phyloP scores from a whole-genome alignment of 1,140 invertebrate genomes.

The Melipona quadrifasciata region DNA sequence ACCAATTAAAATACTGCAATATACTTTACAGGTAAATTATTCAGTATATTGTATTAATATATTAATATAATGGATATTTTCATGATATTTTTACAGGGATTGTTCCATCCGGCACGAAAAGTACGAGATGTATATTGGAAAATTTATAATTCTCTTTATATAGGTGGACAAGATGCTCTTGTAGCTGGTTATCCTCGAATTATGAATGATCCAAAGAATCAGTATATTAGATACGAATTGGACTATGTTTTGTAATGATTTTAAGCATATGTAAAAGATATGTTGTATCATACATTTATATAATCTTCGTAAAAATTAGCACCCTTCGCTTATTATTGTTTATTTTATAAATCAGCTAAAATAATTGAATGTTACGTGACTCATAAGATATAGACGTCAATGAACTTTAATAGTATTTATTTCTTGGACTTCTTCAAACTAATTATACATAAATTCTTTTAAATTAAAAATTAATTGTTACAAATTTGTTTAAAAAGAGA shows the following conservation, averaged over 20 bases:
- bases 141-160: constrained; percentile 99
- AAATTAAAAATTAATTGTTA: constrained; percentile 25
- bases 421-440: constrained; percentile 30
- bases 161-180: constrained; percentile 98
- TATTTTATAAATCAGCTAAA: constrained; percentile 15
- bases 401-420: constrained; percentile 35
- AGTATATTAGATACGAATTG: constrained; percentile 97
- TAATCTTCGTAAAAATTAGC: constrained; percentile 45
- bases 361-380: constrained; percentile 20
- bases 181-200: constrained; percentile 99
- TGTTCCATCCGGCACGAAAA: constrained; percentile 99
- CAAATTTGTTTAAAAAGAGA: constrained; percentile 2
- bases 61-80: not conserved
- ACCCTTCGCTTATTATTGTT: constrained; percentile 47
- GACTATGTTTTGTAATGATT: constrained; percentile 94
- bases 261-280: constrained; percentile 31
- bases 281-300: constrained; percentile 53
- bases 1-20: constrained; percentile 97
- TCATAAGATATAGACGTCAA: not conserved
- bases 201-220: constrained; percentile 97
- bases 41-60: constrained; percentile 35
- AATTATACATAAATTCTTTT: constrained; percentile 25
- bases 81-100: constrained; percentile 85
- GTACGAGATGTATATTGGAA: constrained; percentile 99
- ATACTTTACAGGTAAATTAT: constrained; percentile 92